phyloP scores from a whole-genome alignment of 2,797 vertebrate genomes.

The Brachyalestes nurse region DNA sequence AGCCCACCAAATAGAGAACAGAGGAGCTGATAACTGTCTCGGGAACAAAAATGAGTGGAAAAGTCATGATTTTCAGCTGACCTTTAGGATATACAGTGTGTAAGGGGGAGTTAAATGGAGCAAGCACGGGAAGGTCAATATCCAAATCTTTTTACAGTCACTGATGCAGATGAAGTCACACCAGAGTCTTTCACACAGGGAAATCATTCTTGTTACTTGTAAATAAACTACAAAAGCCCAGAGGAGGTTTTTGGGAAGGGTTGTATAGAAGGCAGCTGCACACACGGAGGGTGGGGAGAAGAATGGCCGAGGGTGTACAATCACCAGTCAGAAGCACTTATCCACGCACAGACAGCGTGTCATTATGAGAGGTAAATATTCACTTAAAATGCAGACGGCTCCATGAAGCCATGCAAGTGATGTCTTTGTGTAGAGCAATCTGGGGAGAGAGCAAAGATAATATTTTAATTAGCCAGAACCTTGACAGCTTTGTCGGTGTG shows the following conservation, averaged over 20 bases:
- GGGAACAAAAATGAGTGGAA: conserved; percentile 33
- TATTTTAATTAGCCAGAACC: conserved; percentile 79
- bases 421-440: conserved; percentile 72
- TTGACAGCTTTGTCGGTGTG: conserved; percentile 73
- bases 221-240: conserved; percentile 17
- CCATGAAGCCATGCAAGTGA: conserved; percentile 73
- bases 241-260: conserved; percentile 7
- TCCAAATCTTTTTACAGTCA: conserved; percentile 20
- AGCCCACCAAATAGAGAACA: not conserved
- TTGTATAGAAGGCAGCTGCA: conserved; percentile 33
- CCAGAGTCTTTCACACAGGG: conserved; percentile 4
- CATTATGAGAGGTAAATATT: conserved; percentile 80
- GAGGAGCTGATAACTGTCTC: conserved; percentile 14
- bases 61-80: conserved; percentile 41
- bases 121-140: conserved; percentile 36
- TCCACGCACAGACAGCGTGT: conserved; percentile 72
- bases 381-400: conserved; percentile 74
- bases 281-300: conserved; percentile 5
- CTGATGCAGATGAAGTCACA: conserved; percentile 23
- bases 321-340: conserved; percentile 65
- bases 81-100: conserved; percentile 34
- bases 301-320: conserved; percentile 45
- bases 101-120: conserved; percentile 40
- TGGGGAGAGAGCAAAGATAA: conserved; percentile 68
- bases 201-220: conserved; percentile 18